These are phyloP conservation scores for Apteryx mantelli DNA, from an alignment of 2,113 vertebrate species.

Conservation along the genomic window DNA sequence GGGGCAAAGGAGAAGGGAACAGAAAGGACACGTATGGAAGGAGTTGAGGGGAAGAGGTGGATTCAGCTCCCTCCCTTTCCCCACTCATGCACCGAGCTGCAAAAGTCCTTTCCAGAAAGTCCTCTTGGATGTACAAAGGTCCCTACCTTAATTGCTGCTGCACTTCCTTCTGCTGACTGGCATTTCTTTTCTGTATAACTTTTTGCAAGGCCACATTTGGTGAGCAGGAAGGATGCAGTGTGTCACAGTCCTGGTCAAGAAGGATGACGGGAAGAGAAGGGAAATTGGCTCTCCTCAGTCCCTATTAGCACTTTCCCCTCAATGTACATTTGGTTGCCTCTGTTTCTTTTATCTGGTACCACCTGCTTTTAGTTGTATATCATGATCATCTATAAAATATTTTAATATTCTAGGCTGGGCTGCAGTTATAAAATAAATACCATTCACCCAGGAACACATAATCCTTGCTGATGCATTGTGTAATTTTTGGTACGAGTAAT, in stretches of 20 bases:
- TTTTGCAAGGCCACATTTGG: background rate
- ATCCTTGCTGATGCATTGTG: background rate
- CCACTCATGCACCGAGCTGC: background rate
- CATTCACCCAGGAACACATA: background rate
- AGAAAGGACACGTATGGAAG: background rate
- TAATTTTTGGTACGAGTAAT: background rate
- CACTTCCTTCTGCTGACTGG: background rate
- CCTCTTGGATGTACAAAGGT: conserved; percentile 21
- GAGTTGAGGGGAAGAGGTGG: rapidly evolving
- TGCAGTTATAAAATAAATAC: background rate
- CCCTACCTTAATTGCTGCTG: background rate
- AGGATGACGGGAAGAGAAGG: background rate
- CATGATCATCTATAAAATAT: background rate
- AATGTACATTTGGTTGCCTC: background rate
- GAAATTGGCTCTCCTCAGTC: background rate
- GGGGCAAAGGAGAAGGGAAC: background rate
- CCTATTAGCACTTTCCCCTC: background rate
- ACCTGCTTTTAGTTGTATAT: background rate
- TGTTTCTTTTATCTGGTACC: background rate
- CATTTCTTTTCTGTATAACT: background rate
- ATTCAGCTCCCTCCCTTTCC: background rate
- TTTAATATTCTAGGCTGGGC: background rate
- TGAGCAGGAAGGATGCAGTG: background rate
- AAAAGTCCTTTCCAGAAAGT: background rate
- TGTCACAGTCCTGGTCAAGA: background rate